Evolutionary conservation across 2,113 vertebrate species (phyloP), one percentile per base, ranked within the genome.

Genomic region (Catagonus wagneri): DNA sequence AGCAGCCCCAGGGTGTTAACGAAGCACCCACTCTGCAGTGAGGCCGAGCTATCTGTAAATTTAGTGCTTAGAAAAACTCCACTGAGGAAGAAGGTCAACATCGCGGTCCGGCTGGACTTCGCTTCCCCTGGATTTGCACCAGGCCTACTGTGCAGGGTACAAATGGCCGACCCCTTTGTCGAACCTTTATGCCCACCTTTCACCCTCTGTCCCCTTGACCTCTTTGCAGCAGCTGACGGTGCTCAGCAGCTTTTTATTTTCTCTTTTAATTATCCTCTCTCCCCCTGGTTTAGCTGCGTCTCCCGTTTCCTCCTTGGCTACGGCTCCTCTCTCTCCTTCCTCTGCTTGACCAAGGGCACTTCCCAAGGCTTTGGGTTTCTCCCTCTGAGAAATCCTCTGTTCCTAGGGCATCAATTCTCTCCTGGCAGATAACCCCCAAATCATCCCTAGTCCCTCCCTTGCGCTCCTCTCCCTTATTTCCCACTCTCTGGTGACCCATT

Each of bases 161-260:
- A 61, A 32, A 54, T 5, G 65, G 39, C 71, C 69, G 61, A 61
- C 25, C 34, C 13, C 71, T 60, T n/a, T 58, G 79, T 36, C 63
- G 92, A 25, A 80, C 34, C n/a, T 4, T 4, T 1, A 36, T 1
- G 15, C 6, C 52, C 52, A 44, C 56, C 44, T 61, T 71, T 71
- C 23, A 9, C 25, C n/a, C 66, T 89, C 32, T 71, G 71, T 61
- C 63, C 68, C 76, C 39, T 27, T 27, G 54, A 36, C 52, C 27
- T 90, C 52, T 74, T 17, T 61, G 54, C 20, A 54, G 36, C 54
- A 36, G 29, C 39, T 34, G 58, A 72, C 19, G 56, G 11, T 69
- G 74, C 63, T 87, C 66, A 74, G 81, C 11, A 66, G 63, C 79
- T 89, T 88, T 81, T 88, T 32, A 34, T 74, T 61, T 54, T 91